A percentile compares a stretch with the other conserved stretches of the same genome.
Conservation (phyloP, 2,888 invertebrate genomes). For the Drosophila monieri region DNA sequence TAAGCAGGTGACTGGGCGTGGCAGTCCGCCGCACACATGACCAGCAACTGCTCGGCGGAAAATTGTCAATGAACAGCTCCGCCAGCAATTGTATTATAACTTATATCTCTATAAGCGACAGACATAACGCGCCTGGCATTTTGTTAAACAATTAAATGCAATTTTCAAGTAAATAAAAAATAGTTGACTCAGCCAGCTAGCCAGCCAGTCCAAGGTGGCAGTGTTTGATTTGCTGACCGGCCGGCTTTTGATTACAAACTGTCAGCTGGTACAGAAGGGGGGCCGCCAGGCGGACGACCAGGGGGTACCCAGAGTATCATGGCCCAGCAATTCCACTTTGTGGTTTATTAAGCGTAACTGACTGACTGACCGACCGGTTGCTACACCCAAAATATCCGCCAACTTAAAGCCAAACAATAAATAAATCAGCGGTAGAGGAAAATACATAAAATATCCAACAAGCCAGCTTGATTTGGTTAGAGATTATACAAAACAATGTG, state of each 20-base stretch:
- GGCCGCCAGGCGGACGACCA: no score
- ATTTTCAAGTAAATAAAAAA: slow-evolving; percentile 55
- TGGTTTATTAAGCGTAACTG: slow-evolving; percentile 78
- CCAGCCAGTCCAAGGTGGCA: slow-evolving; percentile 55
- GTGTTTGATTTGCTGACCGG: slow-evolving; percentile 46
- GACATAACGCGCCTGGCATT: slow-evolving; percentile 63
- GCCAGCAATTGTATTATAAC: slow-evolving; percentile 45
- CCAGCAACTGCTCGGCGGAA: slow-evolving; percentile 46
- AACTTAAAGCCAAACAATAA: slow-evolving; percentile 41
- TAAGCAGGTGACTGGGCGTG: slow-evolving; percentile 27
- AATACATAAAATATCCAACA: slow-evolving; percentile 15
- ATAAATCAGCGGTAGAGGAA: slow-evolving; percentile 19
- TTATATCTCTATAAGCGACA: slow-evolving; percentile 40
- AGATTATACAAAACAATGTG: background rate
- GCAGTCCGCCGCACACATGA: slow-evolving; percentile 11
- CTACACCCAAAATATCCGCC: slow-evolving; percentile 62
- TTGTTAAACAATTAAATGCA: slow-evolving; percentile 78
- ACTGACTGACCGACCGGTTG: slow-evolving; percentile 70
- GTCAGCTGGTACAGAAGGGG: slow-evolving; percentile 27
- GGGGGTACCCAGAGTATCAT: slow-evolving; percentile 41
- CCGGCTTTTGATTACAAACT: slow-evolving; percentile 70
- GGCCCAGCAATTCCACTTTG: slow-evolving; percentile 69
- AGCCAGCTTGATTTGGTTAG: slow-evolving; percentile 13
- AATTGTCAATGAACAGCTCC: slow-evolving; percentile 66
- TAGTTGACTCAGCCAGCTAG: slow-evolving; percentile 64